phyloP scores from a whole-genome alignment of 2,888 invertebrate genomes.

The Pristionchus mayeri region DNA sequence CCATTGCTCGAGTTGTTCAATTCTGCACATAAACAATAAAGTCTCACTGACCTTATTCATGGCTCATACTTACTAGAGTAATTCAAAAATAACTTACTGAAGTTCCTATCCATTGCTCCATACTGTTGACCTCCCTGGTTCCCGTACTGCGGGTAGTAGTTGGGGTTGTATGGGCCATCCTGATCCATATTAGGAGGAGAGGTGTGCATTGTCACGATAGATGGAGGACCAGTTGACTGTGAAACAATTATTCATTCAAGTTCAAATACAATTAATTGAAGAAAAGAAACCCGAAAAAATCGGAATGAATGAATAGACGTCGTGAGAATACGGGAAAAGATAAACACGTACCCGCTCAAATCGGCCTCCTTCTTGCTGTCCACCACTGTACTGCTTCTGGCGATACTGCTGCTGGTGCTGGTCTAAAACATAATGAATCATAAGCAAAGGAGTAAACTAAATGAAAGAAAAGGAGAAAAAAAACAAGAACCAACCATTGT shows the following conservation, averaged over 20 bases:
- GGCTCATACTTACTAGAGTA: not conserved
- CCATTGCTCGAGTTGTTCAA: no score
- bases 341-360: conserved; percentile 33
- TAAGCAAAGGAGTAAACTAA: not conserved
- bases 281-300: not conserved
- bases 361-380: not conserved
- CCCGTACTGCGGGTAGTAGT: conserved; percentile 35
- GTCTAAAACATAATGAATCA: not conserved
- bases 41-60: not conserved
- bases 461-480: not conserved
- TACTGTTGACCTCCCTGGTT: conserved; percentile 17
- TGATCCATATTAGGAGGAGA: conserved; percentile 35
- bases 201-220: conserved; percentile 41
- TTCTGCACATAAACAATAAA: no score
- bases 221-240: conserved; percentile 33
- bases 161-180: conserved; percentile 19
- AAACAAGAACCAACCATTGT: not conserved
- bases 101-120: conserved; percentile 41
- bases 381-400: not conserved
- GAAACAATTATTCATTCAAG: not conserved
- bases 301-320: not conserved
- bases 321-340: not conserved
- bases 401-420: conserved; percentile 20
- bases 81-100: conserved; percentile 2
- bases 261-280: not conserved